Conservation (phyloP, 1,140 invertebrate species). For the Centruroides vittatus region DNA sequence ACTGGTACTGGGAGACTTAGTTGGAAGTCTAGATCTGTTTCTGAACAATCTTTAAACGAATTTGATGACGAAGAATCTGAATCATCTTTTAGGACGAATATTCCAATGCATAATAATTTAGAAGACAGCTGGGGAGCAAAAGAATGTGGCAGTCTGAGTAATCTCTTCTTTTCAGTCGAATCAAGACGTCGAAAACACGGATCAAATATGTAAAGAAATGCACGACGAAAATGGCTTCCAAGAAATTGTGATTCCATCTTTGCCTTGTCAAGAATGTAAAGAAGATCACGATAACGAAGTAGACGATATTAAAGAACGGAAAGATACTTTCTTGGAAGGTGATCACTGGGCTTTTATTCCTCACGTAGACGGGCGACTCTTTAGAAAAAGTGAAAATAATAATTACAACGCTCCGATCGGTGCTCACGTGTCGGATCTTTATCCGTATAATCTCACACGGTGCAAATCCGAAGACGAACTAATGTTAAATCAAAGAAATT, state of each 20-base stretch:
- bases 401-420: conserved; percentile 9
- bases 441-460: conserved; percentile 2
- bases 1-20: conserved; percentile 12
- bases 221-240: conserved; percentile 5
- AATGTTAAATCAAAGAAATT: conserved; percentile 7
- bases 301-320: background rate
- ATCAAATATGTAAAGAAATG: conserved; percentile 6
- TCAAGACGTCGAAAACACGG: conserved; percentile 3
- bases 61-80: conserved; percentile 13
- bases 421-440: conserved; percentile 1
- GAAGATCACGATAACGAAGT: background rate
- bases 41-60: conserved; percentile 9
- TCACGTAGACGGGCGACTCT: conserved; percentile 2
- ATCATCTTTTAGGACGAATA: background rate
- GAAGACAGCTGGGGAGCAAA: conserved; percentile 4
- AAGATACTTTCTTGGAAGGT: conserved; percentile 5
- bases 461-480: conserved; percentile 13
- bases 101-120: background rate
- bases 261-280: conserved; percentile 1
- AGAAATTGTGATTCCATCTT: conserved; percentile 9
- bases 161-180: conserved; percentile 8
- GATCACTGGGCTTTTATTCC: conserved; percentile 12
- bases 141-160: conserved; percentile 7
- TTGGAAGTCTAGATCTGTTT: conserved; percentile 13
- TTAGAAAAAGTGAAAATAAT: conserved; percentile 1